A percentile compares a stretch with the other conserved stretches of the same genome.
Evolutionary conservation across 2,797 vertebrate species (phyloP).

Genomic region (Siniperca scherzeri): DNA sequence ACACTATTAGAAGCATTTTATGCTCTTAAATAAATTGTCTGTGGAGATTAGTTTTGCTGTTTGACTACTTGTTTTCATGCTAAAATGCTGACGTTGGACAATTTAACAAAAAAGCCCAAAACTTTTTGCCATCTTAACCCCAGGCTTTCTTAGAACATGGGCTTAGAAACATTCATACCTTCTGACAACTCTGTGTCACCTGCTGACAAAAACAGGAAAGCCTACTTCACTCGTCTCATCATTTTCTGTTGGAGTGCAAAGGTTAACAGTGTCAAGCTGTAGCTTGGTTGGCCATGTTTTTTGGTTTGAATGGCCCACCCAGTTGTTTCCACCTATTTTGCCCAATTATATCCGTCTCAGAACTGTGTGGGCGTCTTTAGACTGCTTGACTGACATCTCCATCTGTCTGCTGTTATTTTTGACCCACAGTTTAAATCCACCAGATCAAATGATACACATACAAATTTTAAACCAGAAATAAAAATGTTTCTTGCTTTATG

Average conservation of each 20-base stretch:
- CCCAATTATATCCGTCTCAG: not conserved
- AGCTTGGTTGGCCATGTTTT: not conserved
- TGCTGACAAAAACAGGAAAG: conserved; percentile 14
- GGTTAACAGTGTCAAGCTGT: not conserved
- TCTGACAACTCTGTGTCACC: not conserved
- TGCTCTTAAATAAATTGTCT: not conserved
- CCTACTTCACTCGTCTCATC: not conserved
- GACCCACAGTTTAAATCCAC: not conserved
- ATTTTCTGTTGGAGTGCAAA: no score
- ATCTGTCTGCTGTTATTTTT: not conserved
- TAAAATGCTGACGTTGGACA: not conserved
- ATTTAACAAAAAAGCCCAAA: not conserved
- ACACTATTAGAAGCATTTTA: not conserved
- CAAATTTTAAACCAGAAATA: not conserved
- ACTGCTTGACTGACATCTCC: not conserved
- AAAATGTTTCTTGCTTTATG: not conserved
- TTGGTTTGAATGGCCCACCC: not conserved
- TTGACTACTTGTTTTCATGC: not conserved
- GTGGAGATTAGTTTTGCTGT: not conserved
- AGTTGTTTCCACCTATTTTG: conserved; percentile 1
- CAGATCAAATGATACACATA: not conserved
- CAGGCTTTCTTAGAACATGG: not conserved
- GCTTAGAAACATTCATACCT: not conserved
- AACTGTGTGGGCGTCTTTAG: not conserved
- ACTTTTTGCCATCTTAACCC: not conserved